Conservation (phyloP, 2,113 vertebrate genomes). For the Corythoichthys intestinalis region DNA sequence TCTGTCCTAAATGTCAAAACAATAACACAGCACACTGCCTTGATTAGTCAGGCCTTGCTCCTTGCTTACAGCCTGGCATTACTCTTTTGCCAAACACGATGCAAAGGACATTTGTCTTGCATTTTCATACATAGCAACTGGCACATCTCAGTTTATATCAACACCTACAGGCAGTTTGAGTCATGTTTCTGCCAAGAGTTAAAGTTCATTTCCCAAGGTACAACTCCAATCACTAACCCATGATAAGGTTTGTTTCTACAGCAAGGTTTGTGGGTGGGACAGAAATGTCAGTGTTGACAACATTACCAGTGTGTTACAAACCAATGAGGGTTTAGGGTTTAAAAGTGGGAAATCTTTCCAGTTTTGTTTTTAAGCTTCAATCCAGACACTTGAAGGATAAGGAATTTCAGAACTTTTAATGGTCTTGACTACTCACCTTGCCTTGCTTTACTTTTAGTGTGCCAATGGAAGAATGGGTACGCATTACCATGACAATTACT, state of each 20-base stretch:
- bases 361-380: no score
- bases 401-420: no score
- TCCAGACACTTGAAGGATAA: no score
- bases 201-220: not conserved
- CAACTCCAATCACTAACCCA: not conserved
- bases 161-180: not conserved
- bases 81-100: slow-evolving; percentile 8
- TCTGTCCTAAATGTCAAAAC: slow-evolving; percentile 39
- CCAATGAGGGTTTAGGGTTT: no score
- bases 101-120: not conserved
- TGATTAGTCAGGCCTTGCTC: slow-evolving; percentile 21
- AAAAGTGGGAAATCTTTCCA: no score
- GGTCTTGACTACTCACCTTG: no score
- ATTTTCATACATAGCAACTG: not conserved
- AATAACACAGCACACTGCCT: slow-evolving; percentile 13
- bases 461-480: no score
- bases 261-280: not conserved
- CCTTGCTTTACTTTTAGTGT: no score
- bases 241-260: not conserved
- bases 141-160: not conserved
- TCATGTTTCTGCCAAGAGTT: not conserved
- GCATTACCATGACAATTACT: no score
- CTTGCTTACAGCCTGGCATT: not conserved
- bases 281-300: not conserved
- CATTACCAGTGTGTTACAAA: no score